phyloP scores from a whole-genome alignment of 2,113 vertebrate genomes.

The Nyctereutes procyonoides region DNA sequence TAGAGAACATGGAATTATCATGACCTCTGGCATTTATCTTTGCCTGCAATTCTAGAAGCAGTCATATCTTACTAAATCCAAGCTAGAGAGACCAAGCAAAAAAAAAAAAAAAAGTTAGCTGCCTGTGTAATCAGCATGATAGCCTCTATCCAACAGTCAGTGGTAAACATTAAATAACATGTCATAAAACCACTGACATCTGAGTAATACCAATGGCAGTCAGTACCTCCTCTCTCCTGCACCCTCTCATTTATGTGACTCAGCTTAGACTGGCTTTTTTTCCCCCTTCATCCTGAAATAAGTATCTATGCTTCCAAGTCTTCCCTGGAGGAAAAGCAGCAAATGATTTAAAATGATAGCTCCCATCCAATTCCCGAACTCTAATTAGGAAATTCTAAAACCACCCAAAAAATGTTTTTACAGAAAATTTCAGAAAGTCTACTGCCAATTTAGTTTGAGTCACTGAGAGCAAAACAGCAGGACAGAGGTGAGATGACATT shows the following conservation, averaged over 20 bases:
- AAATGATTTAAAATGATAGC: slow-evolving; percentile 78
- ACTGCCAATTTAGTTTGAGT: slow-evolving; percentile 52
- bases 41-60: slow-evolving; percentile 65
- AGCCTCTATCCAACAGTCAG: slow-evolving; percentile 66
- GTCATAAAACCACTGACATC: slow-evolving; percentile 82
- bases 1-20: slow-evolving; percentile 60
- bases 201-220: slow-evolving; percentile 85
- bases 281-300: slow-evolving; percentile 77
- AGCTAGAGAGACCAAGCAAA: slow-evolving; percentile 1
- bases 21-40: slow-evolving; percentile 59
- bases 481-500: background rate
- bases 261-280: slow-evolving; percentile 73
- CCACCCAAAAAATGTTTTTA: slow-evolving; percentile 61
- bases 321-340: slow-evolving; percentile 72
- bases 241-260: slow-evolving; percentile 83
- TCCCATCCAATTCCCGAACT: slow-evolving; percentile 76
- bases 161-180: slow-evolving; percentile 81
- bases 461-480: slow-evolving; percentile 25
- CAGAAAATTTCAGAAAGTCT: slow-evolving; percentile 52
- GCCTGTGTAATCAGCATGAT: slow-evolving; percentile 67
- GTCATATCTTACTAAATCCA: slow-evolving; percentile 39
- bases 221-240: slow-evolving; percentile 48
- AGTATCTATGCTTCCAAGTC: slow-evolving; percentile 76
- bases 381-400: slow-evolving; percentile 75
- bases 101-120: slow-evolving; percentile 43